A percentile compares a stretch with the other conserved stretches of the same genome.
Conservation (phyloP, 1,140 invertebrate genomes). For the Papilio polyxenes region DNA sequence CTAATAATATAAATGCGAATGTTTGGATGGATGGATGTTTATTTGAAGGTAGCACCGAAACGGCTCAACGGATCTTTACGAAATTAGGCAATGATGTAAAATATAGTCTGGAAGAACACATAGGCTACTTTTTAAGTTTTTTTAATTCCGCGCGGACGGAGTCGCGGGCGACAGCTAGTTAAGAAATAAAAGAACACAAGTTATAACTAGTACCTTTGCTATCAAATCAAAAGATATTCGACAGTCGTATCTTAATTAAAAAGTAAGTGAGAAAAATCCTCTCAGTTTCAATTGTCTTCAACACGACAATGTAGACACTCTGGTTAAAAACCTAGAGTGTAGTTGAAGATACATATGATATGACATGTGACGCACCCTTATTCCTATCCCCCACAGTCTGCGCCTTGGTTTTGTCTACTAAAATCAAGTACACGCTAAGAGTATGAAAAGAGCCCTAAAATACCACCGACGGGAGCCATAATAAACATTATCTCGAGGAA, state of each 20-base stretch:
- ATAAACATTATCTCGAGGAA: slow-evolving; percentile 8
- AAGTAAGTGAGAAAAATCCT: neutral
- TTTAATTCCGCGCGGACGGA: no score
- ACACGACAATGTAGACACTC: neutral
- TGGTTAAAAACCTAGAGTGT: neutral
- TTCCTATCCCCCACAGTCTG: neutral
- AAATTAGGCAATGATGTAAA: no score
- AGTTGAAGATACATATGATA: neutral
- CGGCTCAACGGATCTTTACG: no score
- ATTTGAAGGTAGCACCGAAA: no score
- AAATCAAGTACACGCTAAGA: slow-evolving; percentile 5
- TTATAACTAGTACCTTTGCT: no score
- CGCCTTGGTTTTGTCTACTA: neutral
- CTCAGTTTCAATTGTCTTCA: neutral
- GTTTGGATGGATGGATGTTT: no score
- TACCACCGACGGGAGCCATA: neutral
- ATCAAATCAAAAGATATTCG: no score
- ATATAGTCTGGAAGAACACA: no score
- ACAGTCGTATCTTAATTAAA: neutral
- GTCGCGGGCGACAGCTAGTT: no score
- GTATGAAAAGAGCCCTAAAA: slow-evolving; percentile 17
- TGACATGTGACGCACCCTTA: neutral
- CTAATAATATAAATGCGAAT: no score
- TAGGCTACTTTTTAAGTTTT: no score
- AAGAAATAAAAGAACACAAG: no score